These are phyloP conservation scores for Acleris sparsana DNA, from an alignment of 2,888 invertebrate genomes.

Conservation along the genomic window DNA sequence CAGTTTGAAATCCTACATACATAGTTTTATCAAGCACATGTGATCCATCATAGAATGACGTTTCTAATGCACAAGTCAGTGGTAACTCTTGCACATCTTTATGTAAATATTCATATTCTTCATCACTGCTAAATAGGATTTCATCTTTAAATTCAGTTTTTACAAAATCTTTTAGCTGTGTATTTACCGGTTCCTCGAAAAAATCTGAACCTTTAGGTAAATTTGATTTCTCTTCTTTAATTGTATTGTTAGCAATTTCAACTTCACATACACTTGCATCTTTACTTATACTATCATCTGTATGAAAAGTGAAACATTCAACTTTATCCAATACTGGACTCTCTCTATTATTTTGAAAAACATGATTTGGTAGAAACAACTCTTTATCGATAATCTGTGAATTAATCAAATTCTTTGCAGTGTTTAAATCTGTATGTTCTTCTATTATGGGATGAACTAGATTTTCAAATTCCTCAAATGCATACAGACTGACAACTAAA, in stretches of 20 bases:
- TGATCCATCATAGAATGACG: conserved; percentile 56
- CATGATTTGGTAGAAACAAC: conserved; percentile 39
- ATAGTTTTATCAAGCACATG: conserved; percentile 62
- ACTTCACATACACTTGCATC: conserved; percentile 15
- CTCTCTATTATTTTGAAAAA: conserved; percentile 46
- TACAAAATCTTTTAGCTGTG: conserved; percentile 10
- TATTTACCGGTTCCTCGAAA: conserved; percentile 11
- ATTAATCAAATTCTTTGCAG: conserved; percentile 60
- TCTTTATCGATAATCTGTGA: conserved; percentile 63
- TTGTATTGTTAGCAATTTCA: neutral
- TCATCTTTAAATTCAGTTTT: conserved; percentile 56
- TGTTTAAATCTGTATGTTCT: conserved; percentile 49
- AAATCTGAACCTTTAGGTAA: neutral
- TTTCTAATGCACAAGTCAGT: conserved; percentile 66
- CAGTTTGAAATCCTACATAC: conserved; percentile 75
- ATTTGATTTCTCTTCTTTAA: neutral
- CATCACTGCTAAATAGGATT: conserved; percentile 74
- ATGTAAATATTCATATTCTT: conserved; percentile 57
- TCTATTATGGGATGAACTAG: conserved; percentile 58
- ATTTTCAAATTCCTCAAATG: conserved; percentile 70
- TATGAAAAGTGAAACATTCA: conserved; percentile 20
- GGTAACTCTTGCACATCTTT: conserved; percentile 57
- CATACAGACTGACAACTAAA: conserved; percentile 57
- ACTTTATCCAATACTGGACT: conserved; percentile 37
- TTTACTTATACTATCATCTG: conserved; percentile 46